phyloP scores from a whole-genome alignment of 2,113 vertebrate genomes.

The Pica pica region DNA sequence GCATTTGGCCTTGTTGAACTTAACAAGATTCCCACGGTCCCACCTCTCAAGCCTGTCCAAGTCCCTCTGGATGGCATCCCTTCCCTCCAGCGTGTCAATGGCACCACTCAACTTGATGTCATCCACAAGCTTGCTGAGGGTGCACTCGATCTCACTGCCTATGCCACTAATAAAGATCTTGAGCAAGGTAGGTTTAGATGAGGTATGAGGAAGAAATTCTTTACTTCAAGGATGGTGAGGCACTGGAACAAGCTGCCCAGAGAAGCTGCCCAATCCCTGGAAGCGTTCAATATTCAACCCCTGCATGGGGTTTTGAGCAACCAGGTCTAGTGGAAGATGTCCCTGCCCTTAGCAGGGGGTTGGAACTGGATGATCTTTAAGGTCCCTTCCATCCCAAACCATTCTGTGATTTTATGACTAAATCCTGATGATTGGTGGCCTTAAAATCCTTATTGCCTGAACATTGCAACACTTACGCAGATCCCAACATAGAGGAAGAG shows the following conservation, averaged over 20 bases:
- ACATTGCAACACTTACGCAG: rapidly evolving
- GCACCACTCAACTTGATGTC: neutral
- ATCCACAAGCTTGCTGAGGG: neutral
- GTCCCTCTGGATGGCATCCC: neutral
- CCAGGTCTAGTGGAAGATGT: neutral
- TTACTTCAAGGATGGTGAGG: neutral
- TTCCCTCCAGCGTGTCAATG: neutral
- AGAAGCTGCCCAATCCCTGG: neutral
- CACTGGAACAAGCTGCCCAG: neutral
- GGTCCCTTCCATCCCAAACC: neutral
- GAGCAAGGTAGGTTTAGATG: neutral
- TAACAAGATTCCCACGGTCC: neutral
- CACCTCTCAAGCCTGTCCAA: neutral
- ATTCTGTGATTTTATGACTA: neutral
- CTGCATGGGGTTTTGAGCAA: neutral
- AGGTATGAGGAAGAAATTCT: neutral
- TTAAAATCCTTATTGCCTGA: neutral
- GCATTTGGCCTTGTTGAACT: neutral
- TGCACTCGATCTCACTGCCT: neutral
- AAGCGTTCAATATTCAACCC: neutral
- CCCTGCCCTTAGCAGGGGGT: neutral
- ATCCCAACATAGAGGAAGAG: neutral
- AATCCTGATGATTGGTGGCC: neutral
- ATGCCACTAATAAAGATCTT: neutral
- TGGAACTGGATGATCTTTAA: neutral